Evolutionary conservation across 2,888 invertebrate species (phyloP).

Genomic region (Cecidostiba fungosa): DNA sequence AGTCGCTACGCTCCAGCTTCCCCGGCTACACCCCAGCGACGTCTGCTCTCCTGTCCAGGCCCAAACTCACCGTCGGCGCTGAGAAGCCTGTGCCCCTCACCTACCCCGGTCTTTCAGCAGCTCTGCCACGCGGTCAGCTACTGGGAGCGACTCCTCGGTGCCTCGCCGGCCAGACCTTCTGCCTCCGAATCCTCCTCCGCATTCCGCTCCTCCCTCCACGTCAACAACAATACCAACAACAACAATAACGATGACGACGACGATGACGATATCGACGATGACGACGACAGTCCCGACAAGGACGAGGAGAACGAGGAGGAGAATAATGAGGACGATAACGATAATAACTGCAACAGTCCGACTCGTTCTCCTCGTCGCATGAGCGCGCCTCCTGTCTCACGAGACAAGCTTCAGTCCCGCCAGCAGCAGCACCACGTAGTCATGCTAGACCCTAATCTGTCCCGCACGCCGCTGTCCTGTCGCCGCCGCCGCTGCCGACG

Average conservation of each 20-base stretch:
- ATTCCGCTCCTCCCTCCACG: background rate
- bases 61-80: constrained; percentile 72
- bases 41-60: constrained; percentile 72
- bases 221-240: background rate
- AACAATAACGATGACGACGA: background rate
- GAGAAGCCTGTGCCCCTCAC: constrained; percentile 78
- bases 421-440: constrained; percentile 74
- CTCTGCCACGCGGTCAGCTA: constrained; percentile 79
- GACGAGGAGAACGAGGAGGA: constrained; percentile 17
- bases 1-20: constrained; percentile 69
- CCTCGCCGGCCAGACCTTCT: constrained; percentile 62
- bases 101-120: constrained; percentile 82
- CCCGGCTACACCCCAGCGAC: constrained; percentile 59
- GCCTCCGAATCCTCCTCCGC: background rate
- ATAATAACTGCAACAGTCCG: background rate
- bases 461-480: constrained; percentile 21
- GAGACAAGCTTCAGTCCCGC: constrained; percentile 64
- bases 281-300: background rate
- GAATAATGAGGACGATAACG: background rate
- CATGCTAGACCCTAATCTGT: constrained; percentile 78
- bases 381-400: constrained; percentile 73
- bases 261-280: background rate
- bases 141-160: constrained; percentile 76
- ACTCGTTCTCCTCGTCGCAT: constrained; percentile 70
- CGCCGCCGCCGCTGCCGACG: background rate